Conservation (phyloP, 2,797 vertebrate species). For the Margarornis squamiger region DNA sequence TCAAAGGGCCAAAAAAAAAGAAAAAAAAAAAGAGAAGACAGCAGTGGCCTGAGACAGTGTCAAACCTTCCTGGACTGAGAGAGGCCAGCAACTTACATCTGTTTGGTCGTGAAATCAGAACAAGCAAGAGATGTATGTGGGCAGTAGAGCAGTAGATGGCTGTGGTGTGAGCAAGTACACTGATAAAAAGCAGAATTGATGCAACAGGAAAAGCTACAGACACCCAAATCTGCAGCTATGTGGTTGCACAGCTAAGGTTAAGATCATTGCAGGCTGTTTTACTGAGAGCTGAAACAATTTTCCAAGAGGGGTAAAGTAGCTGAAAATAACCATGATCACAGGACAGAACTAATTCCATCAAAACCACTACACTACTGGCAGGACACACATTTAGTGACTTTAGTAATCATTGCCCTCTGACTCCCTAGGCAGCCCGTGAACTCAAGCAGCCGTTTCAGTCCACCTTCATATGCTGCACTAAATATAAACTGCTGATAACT, state of each 20-base stretch:
- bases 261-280: neutral
- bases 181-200: slow-evolving; percentile 32
- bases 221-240: neutral
- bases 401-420: neutral
- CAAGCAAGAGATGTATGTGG: neutral
- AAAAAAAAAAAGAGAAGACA: neutral
- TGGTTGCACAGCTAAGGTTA: neutral
- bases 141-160: neutral
- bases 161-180: neutral
- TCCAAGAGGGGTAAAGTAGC: neutral
- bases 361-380: neutral
- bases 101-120: neutral
- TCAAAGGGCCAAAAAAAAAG: fast-evolving
- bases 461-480: neutral
- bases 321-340: neutral
- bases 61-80: neutral
- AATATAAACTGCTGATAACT: slow-evolving; percentile 28
- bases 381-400: neutral
- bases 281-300: neutral
- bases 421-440: neutral
- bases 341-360: neutral
- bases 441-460: neutral
- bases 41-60: neutral
- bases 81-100: neutral
- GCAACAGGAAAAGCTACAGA: neutral